These are phyloP conservation scores for Holacanthus passer DNA, from an alignment of 2,113 vertebrate species.

Conservation along the genomic window DNA sequence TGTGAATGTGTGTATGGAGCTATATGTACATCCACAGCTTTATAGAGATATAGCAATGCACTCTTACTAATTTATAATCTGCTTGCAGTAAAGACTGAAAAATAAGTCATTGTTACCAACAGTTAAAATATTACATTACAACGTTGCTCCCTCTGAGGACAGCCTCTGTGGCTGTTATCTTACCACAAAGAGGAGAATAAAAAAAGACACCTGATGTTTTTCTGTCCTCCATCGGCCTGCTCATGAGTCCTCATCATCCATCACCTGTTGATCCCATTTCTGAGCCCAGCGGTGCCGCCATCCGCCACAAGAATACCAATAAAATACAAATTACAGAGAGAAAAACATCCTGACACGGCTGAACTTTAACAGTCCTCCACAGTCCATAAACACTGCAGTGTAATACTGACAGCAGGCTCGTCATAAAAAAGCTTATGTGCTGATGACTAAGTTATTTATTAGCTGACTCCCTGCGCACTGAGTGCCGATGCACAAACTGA, in stretches of 20 bases:
- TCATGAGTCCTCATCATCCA: constrained; percentile 33
- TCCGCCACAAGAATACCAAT: constrained; percentile 27
- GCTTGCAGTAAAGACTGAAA: neutral
- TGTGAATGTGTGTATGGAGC: neutral
- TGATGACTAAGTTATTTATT: constrained; percentile 12
- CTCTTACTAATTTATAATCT: neutral
- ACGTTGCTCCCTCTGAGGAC: neutral
- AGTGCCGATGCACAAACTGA: neutral
- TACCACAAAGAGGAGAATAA: constrained; percentile 1
- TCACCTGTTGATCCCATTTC: constrained; percentile 26
- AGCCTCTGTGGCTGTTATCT: constrained; percentile 1
- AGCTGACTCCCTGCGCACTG: neutral
- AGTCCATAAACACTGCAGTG: neutral
- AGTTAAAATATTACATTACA: neutral
- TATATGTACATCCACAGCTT: neutral
- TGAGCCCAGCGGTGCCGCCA: neutral
- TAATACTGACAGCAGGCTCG: neutral
- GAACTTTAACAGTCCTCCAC: neutral
- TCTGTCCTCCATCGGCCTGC: constrained; percentile 5
- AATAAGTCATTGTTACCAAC: neutral
- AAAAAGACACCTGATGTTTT: constrained; percentile 21
- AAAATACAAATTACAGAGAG: constrained; percentile 25
- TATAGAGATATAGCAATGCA: neutral
- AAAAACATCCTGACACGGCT: constrained; percentile 8
- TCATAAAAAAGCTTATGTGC: constrained; percentile 9